Conservation (phyloP, 2,797 vertebrate genomes). For the Pseudochirops corinnae region DNA sequence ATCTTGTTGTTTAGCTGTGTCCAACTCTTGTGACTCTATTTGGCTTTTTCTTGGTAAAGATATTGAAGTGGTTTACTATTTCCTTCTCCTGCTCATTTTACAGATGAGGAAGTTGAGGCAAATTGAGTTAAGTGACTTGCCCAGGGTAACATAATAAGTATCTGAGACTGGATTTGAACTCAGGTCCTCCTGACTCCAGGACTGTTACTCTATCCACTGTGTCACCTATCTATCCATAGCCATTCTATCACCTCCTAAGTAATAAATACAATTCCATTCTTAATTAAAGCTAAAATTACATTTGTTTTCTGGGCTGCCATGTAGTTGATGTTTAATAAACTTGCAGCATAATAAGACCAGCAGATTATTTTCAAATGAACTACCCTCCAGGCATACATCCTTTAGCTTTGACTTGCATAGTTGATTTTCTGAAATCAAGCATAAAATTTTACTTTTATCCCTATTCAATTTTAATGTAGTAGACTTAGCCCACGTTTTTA, state of each 20-base stretch:
- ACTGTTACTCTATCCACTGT: too few species aligned
- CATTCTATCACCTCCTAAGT: too few species aligned
- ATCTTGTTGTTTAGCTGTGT: background rate
- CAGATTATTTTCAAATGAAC: background rate
- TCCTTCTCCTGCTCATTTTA: too few species aligned
- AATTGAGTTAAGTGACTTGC: too few species aligned
- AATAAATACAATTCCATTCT: background rate
- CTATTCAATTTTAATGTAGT: background rate
- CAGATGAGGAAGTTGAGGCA: too few species aligned
- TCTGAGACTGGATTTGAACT: too few species aligned
- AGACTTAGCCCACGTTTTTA: background rate
- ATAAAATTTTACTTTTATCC: background rate
- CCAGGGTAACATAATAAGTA: too few species aligned
- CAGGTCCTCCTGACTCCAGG: too few species aligned
- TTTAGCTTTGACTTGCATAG: background rate
- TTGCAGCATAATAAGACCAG: background rate
- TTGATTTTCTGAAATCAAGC: background rate
- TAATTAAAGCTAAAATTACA: background rate
- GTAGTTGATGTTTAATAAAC: background rate
- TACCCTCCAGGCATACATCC: background rate
- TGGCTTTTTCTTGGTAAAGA: too few species aligned
- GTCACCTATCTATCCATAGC: too few species aligned
- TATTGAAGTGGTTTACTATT: too few species aligned
- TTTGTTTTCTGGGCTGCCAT: background rate
- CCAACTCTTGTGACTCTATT: too few species aligned